Evolutionary conservation across 1,140 invertebrate genomes (phyloP), one percentile per base, ranked within the genome.

Genomic region (Ectropis grisescens): DNA sequence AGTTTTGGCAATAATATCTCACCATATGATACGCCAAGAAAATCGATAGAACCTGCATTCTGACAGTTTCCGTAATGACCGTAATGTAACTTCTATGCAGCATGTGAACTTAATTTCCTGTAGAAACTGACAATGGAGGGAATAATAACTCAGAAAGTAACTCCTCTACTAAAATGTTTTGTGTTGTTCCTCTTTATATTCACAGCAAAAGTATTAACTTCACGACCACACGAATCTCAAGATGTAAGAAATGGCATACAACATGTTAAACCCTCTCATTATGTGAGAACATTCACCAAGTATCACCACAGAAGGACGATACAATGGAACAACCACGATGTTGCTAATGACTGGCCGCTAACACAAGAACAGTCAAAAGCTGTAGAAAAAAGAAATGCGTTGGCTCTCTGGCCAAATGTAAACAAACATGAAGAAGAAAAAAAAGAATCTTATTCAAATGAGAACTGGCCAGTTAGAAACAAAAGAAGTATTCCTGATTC

Each of bases 241-340:
- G 75, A 78, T 19, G 31, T 40, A 2, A 58, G 47, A 37, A 74
- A 74, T 34, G 59, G 56, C 25, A 75, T 78, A 36, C 69, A 78
- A 11, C 61, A 67, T 11, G 35, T 45, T 2, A 80, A 76, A 47
- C 56, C 70, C 2, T 37, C 50, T 1, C 66, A 72, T 29, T 80
- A 78, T 52, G 72, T 80, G 10, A 54, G 75, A 27, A 80, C 72
- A 12, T 80, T 80, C 33, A 80, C 70, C 7, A 80, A 78, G 58
- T 80, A 80, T 19, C 75, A 80, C 29, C 75, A 80, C 14, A 74
- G 72, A 41, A 56, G 75, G 37, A 72, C 68, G 25, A 80, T 62
- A 10, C 68, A 70, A 29, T 68, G 64, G 67, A 74, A 72, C 25
- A 66, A 57, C n/a, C 51, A 61, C 14, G 64, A 70, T 29, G 16